phyloP scores from a whole-genome alignment of 2,888 invertebrate species.

The Synergus gifuensis region DNA sequence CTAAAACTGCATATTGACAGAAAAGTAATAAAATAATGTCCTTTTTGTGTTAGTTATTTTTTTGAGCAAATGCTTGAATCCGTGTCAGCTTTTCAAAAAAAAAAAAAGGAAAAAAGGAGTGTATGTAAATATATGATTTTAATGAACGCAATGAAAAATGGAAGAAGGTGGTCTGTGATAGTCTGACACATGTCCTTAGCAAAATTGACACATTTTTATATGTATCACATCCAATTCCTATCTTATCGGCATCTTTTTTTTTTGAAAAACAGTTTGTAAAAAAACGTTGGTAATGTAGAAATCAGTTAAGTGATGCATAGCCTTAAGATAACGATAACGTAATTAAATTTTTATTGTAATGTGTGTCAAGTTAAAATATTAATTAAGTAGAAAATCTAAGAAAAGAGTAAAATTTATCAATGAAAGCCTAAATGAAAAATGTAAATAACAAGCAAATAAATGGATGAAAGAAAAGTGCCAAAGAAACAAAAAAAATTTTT shows the following conservation, averaged over 20 bases:
- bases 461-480: slow-evolving; percentile 9
- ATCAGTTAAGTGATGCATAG: no score
- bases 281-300: no score
- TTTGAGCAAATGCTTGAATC: not conserved
- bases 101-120: not conserved
- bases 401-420: not conserved
- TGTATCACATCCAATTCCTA: not conserved
- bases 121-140: slow-evolving; percentile 9
- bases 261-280: not conserved
- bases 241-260: no score
- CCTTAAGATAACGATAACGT: not conserved
- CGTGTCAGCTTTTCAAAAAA: not conserved
- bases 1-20: not conserved
- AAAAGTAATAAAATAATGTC: not conserved
- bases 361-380: not conserved
- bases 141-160: not conserved
- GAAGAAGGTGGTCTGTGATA: slow-evolving; percentile 23
- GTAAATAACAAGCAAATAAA: not conserved
- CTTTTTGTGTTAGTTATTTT: no score
- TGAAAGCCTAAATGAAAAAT: not conserved
- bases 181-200: not conserved
- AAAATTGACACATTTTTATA: not conserved
- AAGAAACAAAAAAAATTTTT: not conserved
- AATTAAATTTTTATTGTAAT: not conserved
- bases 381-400: not conserved